Percentiles rank a stretch among this genome's conserved stretches.
Conservation (phyloP, 2,797 vertebrate genomes). For the Balearica regulorum region DNA sequence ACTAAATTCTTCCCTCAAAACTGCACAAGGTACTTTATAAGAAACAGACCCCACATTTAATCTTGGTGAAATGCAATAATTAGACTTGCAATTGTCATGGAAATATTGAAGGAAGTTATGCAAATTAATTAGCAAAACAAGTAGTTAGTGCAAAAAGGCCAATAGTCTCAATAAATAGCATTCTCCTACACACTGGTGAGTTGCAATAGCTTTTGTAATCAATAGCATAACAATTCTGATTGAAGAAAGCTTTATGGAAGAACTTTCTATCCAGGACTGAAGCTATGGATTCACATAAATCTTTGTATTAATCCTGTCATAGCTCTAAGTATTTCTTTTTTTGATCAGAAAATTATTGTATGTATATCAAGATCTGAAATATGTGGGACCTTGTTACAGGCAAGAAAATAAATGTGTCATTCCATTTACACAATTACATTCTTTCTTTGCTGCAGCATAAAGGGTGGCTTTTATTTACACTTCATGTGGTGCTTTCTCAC, state of each 20-base stretch:
- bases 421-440: not conserved
- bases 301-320: not conserved
- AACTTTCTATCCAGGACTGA: not conserved
- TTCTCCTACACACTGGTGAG: not conserved
- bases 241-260: not conserved
- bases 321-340: not conserved
- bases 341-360: not conserved
- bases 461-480: not conserved
- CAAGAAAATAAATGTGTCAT: not conserved
- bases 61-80: conserved; percentile 40
- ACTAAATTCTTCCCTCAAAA: conserved; percentile 49
- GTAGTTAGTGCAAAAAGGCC: not conserved
- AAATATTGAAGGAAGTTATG: conserved; percentile 46
- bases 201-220: not conserved
- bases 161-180: not conserved
- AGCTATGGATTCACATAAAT: not conserved
- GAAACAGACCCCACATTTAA: conserved; percentile 5
- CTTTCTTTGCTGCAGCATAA: not conserved
- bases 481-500: not conserved
- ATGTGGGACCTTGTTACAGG: not conserved
- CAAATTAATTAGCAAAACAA: conserved; percentile 60
- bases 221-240: not conserved
- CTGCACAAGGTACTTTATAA: conserved; percentile 45
- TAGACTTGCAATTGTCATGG: conserved; percentile 39
- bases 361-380: not conserved